Base-by-base conservation (phyloP, 1,140 invertebrate species). In the Aricia agestis region DNA sequence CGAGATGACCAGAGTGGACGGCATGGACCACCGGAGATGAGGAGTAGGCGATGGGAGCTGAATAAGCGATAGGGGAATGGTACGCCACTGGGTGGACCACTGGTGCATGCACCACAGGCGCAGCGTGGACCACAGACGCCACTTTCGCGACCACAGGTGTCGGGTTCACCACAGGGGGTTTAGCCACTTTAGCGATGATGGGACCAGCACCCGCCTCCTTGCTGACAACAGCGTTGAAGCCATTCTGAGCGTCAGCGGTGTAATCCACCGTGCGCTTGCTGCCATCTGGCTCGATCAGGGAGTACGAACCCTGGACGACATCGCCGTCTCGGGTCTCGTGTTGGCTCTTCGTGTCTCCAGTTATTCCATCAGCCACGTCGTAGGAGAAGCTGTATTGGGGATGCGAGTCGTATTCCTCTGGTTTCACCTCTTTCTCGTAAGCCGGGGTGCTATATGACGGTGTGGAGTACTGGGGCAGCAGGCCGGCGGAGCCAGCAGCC, bases 321-420 rank as follows among this genome's bases (percentile, higher is more conserved):
- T 94, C 94, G 6, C 94, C 94, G 71, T 94, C 90, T 45, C 94
- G 91, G 45, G 84, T 93, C 83, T 95, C 95, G 70, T 94, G 92
- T 76, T 95, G 94, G 74, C 90, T 92, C 84, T 95, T 95, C 2
- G 93, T 87, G 83, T 95, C 95, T 2, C 95, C 94, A 32, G 93
- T 96, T 66, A 93, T 84, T n/a, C 89, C 83, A 73, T 95, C 95
- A 45, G 94, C 93, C 0, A 95, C 94, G 45, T 93, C 92, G 42
- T 95, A 95, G 0, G 92, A 92, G 78, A 93, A 95, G 73, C 93
- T 92, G 83, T 94, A 95, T 69, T 94, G 93, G 0, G 94, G 93
- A 69, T 93, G 92, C 32, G 92, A 89, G 69, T 93, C 91, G 73
- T 79, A 82, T 68, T 82, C 78, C 57, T 80, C 80, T 11, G 79